A percentile compares a stretch with the other conserved stretches of the same genome.
Conservation (phyloP, 2,888 invertebrate species). For the Pristionchus entomophagus region DNA sequence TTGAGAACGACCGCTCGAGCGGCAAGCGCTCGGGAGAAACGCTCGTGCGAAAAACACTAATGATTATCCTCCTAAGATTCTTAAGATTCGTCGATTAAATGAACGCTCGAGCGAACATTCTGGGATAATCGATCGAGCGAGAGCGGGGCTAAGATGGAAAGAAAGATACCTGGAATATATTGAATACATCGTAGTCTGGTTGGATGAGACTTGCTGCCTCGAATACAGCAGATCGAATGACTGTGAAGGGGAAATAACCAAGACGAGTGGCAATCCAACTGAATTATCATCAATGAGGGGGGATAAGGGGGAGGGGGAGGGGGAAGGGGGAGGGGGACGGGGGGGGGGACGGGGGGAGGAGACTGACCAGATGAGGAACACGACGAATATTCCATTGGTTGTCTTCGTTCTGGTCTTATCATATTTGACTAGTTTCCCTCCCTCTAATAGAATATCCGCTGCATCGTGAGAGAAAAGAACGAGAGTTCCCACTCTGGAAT, state of each 20-base stretch:
- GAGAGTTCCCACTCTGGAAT: conserved; percentile 75
- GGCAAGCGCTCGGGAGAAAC: no score
- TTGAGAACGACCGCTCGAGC: no score
- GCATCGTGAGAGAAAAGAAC: conserved; percentile 78
- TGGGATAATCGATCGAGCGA: background rate
- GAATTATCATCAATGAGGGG: no score
- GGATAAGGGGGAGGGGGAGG: no score
- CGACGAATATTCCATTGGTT: conserved; percentile 67
- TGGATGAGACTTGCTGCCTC: conserved; percentile 71
- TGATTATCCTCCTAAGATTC: no score
- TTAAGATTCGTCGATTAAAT: no score
- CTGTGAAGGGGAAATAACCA: conserved; percentile 69
- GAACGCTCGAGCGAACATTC: no score
- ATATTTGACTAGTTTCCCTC: conserved; percentile 72
- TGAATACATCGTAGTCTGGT: conserved; percentile 67
- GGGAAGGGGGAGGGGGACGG: background rate
- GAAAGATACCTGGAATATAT: conserved; percentile 54
- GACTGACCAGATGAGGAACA: conserved; percentile 64
- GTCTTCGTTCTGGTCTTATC: conserved; percentile 58
- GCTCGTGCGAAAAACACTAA: no score
- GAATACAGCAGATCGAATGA: conserved; percentile 66
- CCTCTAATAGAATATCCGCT: conserved; percentile 78
- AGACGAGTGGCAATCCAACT: conserved; percentile 71
- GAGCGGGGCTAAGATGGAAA: background rate
- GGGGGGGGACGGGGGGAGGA: background rate